Evolutionary conservation across 1,140 invertebrate genomes (phyloP).

Genomic region (Arctopsyche grandis): DNA sequence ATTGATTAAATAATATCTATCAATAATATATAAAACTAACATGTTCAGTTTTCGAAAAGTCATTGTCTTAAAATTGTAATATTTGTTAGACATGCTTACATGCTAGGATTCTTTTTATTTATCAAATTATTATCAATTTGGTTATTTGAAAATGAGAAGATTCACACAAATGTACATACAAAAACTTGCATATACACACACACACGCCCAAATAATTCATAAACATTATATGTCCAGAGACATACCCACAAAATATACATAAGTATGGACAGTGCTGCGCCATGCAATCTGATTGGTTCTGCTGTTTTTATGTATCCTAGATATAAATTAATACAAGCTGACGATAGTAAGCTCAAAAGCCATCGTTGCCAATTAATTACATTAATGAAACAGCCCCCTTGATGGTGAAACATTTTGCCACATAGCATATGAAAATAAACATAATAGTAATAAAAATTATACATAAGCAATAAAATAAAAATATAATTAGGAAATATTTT

Average conservation of each 20-base stretch:
- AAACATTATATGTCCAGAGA: neutral
- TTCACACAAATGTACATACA: neutral
- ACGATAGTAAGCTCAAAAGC: constrained; percentile 31
- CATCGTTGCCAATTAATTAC: neutral
- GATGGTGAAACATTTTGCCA: neutral
- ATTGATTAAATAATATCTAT: no score
- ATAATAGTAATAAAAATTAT: neutral
- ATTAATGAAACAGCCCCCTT: constrained; percentile 13
- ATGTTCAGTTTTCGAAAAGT: no score
- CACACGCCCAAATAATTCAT: neutral
- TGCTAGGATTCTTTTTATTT: no score
- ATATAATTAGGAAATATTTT: neutral
- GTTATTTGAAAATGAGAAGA: no score
- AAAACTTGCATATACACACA: neutral
- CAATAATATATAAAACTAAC: no score
- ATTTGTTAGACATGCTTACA: no score
- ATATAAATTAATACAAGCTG: constrained; percentile 20
- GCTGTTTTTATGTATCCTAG: constrained; percentile 12
- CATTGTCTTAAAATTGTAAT: no score
- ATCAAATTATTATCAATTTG: no score
- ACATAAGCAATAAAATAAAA: neutral
- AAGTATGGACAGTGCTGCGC: constrained; percentile 30
- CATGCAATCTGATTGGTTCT: constrained; percentile 31
- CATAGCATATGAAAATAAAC: neutral
- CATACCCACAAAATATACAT: neutral